Evolutionary conservation across 1,140 invertebrate genomes (phyloP).

Genomic region (Melipona quadrifasciata): DNA sequence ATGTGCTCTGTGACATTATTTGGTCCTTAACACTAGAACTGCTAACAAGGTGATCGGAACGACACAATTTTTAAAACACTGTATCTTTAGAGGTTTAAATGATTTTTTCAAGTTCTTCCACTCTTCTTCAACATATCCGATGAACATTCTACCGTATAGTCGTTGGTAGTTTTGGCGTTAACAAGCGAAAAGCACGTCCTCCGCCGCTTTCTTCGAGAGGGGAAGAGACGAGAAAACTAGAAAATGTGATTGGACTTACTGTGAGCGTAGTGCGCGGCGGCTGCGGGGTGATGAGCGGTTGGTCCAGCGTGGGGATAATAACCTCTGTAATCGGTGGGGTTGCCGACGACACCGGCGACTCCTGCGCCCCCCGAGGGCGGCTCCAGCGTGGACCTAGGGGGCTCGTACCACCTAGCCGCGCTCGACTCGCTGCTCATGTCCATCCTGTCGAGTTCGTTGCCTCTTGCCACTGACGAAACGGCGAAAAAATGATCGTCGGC

Average conservation of each 20-base stretch:
- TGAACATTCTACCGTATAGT: no score
- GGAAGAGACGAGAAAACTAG: no score
- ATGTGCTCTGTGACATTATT: no score
- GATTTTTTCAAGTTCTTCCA: no score
- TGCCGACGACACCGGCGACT: conserved; percentile 74
- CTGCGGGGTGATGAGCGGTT: conserved; percentile 77
- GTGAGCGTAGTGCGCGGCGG: conserved; percentile 80
- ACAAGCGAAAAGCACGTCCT: no score
- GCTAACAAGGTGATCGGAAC: no score
- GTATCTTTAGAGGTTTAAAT: no score
- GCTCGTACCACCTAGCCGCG: conserved; percentile 80
- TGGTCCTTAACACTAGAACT: no score
- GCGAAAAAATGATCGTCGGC: background rate
- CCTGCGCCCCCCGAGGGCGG: conserved; percentile 74
- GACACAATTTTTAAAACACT: no score
- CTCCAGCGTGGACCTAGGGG: conserved; percentile 77
- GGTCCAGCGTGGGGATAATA: conserved; percentile 80
- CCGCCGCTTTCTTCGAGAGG: no score
- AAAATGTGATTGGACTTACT: conserved; percentile 74
- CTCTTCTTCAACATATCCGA: no score
- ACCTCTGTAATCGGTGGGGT: conserved; percentile 78
- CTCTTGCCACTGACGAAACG: background rate
- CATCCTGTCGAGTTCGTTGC: conserved; percentile 76
- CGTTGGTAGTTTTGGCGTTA: no score
- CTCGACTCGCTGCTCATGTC: conserved; percentile 82